A percentile compares a stretch with the other conserved stretches of the same genome.
Evolutionary conservation across 2,113 vertebrate genomes (phyloP).

Genomic region (Galbula dea): DNA sequence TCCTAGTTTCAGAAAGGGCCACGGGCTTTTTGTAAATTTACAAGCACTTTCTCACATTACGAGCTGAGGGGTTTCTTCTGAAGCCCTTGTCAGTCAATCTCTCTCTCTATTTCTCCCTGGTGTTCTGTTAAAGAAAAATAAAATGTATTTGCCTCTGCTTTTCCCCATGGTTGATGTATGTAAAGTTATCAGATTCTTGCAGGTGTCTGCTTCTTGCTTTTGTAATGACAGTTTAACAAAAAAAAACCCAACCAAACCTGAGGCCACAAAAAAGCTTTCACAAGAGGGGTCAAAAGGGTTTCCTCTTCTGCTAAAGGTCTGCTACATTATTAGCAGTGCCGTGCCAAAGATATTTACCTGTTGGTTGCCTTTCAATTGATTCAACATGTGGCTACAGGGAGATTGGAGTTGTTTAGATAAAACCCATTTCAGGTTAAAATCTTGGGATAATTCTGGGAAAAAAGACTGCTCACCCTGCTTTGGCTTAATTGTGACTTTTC

Average conservation of each 20-base stretch:
- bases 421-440: constrained; percentile 19
- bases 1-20: constrained; percentile 11
- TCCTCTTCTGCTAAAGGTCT: constrained; percentile 50
- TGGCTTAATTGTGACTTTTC: neutral
- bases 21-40: neutral
- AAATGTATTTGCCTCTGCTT: constrained; percentile 54
- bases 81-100: constrained; percentile 25
- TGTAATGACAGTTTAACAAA: constrained; percentile 20
- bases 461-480: neutral
- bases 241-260: neutral
- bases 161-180: constrained; percentile 20
- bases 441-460: neutral
- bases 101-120: constrained; percentile 23
- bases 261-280: constrained; percentile 48
- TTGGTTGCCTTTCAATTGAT: constrained; percentile 64
- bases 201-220: constrained; percentile 57
- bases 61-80: neutral
- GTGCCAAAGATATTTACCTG: constrained; percentile 68
- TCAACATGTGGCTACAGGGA: constrained; percentile 53
- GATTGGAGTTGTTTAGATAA: constrained; percentile 10
- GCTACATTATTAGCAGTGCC: constrained; percentile 43
- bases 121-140: constrained; percentile 44
- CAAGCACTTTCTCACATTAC: constrained; percentile 62
- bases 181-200: constrained; percentile 36
- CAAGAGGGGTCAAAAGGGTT: constrained; percentile 53